Evolutionary conservation across 2,113 vertebrate species (phyloP).

Genomic region (Brachyhypopomus gauderio): DNA sequence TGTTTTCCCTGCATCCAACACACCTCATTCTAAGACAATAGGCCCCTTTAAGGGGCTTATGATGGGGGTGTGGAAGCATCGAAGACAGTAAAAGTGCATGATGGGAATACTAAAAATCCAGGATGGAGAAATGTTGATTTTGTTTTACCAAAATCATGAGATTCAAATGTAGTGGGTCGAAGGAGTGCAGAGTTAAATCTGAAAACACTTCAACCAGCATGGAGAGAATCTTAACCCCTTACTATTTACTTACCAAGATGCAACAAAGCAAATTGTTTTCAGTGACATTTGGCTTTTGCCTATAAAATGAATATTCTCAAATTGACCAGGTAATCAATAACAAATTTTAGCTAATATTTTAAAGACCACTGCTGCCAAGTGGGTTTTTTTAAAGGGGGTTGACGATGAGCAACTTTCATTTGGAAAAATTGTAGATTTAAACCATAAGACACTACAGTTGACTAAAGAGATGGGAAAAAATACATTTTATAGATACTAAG

Average conservation of each 20-base stretch:
- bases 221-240: neutral
- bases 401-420: neutral
- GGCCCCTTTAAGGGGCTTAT: too few species aligned
- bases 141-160: constrained; percentile 6
- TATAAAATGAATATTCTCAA: neutral
- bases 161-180: neutral
- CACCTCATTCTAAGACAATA: too few species aligned
- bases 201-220: neutral
- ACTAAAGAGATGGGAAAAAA: neutral
- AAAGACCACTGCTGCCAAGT: neutral
- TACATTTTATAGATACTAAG: neutral
- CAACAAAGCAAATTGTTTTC: neutral
- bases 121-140: too few species aligned
- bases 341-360: neutral
- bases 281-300: neutral
- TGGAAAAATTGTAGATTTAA: neutral
- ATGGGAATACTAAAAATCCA: too few species aligned
- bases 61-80: too few species aligned
- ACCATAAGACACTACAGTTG: neutral
- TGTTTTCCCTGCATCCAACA: too few species aligned
- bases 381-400: neutral
- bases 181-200: neutral
- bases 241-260: constrained; percentile 2
- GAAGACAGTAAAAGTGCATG: too few species aligned
- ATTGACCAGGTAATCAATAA: neutral